Percentiles rank a stretch among this genome's conserved stretches.
phyloP scores from a whole-genome alignment of 1,140 invertebrate genomes.

The Sesamia nonagrioides region DNA sequence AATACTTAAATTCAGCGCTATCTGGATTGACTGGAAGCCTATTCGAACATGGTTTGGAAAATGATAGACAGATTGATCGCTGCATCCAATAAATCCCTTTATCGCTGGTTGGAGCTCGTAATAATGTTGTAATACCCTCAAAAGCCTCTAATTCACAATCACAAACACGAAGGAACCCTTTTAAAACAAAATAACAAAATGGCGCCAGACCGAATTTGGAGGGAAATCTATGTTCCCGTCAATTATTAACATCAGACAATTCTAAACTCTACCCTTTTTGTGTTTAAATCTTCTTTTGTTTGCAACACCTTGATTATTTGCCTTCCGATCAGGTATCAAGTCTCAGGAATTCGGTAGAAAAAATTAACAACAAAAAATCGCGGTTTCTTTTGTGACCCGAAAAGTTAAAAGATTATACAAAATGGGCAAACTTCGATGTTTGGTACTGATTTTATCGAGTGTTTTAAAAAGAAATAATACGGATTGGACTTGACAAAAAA shows the following conservation, averaged over 20 bases:
- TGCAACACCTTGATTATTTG: conserved; percentile 53
- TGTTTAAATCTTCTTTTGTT: conserved; percentile 29
- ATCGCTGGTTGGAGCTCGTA: neutral
- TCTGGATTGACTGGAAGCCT: too few relatives aligned
- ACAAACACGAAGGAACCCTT: conserved; percentile 46
- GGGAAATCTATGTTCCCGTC: conserved; percentile 41
- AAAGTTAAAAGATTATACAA: conserved; percentile 72
- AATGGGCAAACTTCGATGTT: conserved; percentile 75
- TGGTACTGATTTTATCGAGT: conserved; percentile 71
- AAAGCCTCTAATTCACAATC: conserved; percentile 42
- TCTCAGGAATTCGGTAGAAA: conserved; percentile 67
- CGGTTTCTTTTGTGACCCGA: conserved; percentile 75
- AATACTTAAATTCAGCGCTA: too few relatives aligned
- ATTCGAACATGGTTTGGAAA: too few relatives aligned
- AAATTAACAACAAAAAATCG: conserved; percentile 63
- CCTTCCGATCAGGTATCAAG: conserved; percentile 66
- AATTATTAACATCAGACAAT: conserved; percentile 53
- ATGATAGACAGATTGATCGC: too few relatives aligned
- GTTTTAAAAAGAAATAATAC: conserved; percentile 63
- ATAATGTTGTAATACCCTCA: conserved; percentile 38
- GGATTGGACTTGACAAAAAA: conserved; percentile 29
- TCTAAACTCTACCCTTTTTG: conserved; percentile 59
- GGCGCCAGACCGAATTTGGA: conserved; percentile 55
- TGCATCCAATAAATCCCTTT: neutral
- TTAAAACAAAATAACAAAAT: conserved; percentile 48